Evolutionary conservation across 2,888 invertebrate genomes (phyloP), one percentile per base, ranked within the genome.

Genomic region (Barypeithes pellucidus): DNA sequence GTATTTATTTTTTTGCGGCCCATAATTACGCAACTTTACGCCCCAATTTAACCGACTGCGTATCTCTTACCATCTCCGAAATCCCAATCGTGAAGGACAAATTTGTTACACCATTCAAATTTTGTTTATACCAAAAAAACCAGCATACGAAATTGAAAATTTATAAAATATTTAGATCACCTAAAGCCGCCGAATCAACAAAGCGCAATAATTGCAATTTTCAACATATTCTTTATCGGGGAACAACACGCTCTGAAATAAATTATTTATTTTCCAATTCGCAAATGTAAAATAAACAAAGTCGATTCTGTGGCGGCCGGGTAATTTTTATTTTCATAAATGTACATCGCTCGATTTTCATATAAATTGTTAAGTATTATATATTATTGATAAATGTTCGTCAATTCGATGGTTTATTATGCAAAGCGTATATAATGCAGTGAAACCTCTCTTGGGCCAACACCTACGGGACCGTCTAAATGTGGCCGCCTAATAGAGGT

Each of bases 201-300:
- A 50, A 65, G 39, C 16, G 14, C 29, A 52, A 65, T 52, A 52
- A 65, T 65, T 65, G 65, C 52, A 52, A 65, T 65, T 65, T 65
- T 50, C 65, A 52, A 47, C 65, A 52, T 65, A 65, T 65, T 65
- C 65, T 65, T 65, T 65, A 65, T 65, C 65, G 50, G 39, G 9
- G 33, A 65, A 45, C 62, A 47, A 52, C 65, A 52, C 65, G 22
- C 45, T 14, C 61, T 47, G 33, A 47, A 62, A 62, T 62, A 47
- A 39, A 52, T 65, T 65, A 65, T 65, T 65, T 65, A 65, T 65
- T 52, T 65, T 52, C 50, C 50, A 65, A 65, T 65, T 65, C 39
- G 39, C 65, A 33, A 50, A 65, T 65, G 65, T 65, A 65, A 65
- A 65, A 65, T 65, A 65, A 65, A 65, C 65, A 65, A 52, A 29